These are phyloP conservation scores for Bunonema sp. DNA, from an alignment of 2,888 invertebrate genomes.

Conservation along the genomic window DNA sequence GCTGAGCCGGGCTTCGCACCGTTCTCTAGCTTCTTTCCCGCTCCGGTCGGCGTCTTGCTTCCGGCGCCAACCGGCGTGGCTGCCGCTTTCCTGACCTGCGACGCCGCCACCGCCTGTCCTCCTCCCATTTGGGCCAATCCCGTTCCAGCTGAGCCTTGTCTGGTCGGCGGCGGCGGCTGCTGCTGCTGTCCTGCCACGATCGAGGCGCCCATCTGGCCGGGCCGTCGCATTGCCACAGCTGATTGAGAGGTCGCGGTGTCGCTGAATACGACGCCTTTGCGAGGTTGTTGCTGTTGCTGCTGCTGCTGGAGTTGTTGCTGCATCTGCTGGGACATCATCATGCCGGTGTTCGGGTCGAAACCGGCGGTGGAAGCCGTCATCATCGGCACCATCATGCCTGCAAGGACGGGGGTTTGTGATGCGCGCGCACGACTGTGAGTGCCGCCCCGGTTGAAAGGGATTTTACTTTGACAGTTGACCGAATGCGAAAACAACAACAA, in stretches of 20 bases:
- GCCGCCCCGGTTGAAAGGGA: too few species aligned
- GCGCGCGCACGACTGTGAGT: too few species aligned
- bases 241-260: constrained; percentile 10
- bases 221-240: constrained; percentile 10
- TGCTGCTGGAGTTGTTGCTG: background rate
- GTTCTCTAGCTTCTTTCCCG: constrained; percentile 11
- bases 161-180: constrained; percentile 4
- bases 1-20: background rate
- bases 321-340: too few species aligned
- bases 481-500: too few species aligned
- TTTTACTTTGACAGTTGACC: too few species aligned
- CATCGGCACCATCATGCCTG: constrained; percentile 10
- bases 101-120: constrained; percentile 4
- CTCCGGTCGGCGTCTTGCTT: constrained; percentile 9
- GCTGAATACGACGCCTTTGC: constrained; percentile 5
- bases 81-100: constrained; percentile 3
- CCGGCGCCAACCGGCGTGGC: constrained; percentile 3
- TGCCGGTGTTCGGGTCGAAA: background rate
- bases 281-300: too few species aligned
- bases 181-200: background rate
- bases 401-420: too few species aligned
- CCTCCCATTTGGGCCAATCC: background rate
- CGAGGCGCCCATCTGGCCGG: constrained; percentile 9
- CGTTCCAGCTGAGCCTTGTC: background rate
- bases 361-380: constrained; percentile 11